Percentiles rank a stretch among this genome's conserved stretches.
Evolutionary conservation across 2,113 vertebrate species (phyloP).

Genomic region (Hymenochirus boettgeri): DNA sequence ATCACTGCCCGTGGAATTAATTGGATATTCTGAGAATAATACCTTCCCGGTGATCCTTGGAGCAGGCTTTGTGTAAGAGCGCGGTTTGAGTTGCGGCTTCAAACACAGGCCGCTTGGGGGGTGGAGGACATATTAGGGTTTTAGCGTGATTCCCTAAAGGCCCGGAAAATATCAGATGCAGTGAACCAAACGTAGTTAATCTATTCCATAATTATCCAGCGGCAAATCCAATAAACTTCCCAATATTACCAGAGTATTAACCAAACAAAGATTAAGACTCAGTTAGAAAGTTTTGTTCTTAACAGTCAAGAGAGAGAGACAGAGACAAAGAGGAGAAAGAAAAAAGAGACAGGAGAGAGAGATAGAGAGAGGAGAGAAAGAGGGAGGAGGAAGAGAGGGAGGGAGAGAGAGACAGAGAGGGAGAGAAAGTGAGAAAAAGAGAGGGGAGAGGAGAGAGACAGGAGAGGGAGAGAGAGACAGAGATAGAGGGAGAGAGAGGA

Average conservation of each 20-base stretch:
- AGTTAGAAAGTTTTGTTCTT: constrained; percentile 10
- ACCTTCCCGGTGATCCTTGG: constrained; percentile 97
- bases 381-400: too few relatives aligned
- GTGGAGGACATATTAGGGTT: constrained; percentile 95
- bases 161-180: constrained; percentile 96
- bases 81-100: constrained; percentile 93
- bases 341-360: too few relatives aligned
- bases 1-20: constrained; percentile 99
- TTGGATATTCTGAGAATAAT: constrained; percentile 99
- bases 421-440: too few relatives aligned
- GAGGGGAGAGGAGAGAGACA: too few relatives aligned
- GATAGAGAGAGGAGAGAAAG: too few relatives aligned
- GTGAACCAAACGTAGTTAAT: constrained; percentile 95
- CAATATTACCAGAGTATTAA: constrained; percentile 69
- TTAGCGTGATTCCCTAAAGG: constrained; percentile 96
- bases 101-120: constrained; percentile 98
- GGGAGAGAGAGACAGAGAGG: too few relatives aligned
- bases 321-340: too few relatives aligned
- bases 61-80: constrained; percentile 90
- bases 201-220: constrained; percentile 90
- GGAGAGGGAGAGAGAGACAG: too few relatives aligned
- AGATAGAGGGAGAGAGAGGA: too few relatives aligned
- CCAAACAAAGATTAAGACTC: constrained; percentile 14
- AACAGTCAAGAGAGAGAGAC: constrained; percentile 5
- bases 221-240: constrained; percentile 79